Evolutionary conservation across 2,113 vertebrate species (phyloP), one percentile per base, ranked within the genome.

Genomic region (Vicugna pacos): DNA sequence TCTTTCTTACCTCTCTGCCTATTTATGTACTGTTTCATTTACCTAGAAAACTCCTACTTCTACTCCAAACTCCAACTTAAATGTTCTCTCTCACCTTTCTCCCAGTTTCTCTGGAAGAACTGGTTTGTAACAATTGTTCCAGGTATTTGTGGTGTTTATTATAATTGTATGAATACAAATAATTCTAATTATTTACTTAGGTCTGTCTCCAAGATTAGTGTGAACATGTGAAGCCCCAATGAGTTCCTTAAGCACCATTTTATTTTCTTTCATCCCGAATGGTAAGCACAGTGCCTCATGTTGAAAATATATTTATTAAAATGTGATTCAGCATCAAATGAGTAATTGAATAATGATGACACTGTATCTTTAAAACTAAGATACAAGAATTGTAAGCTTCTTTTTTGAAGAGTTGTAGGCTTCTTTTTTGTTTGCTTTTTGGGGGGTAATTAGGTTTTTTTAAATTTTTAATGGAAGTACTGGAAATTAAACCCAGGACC

Each of bases 261-360:
- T 81, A 80, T 82, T 75, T 93, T 58, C 48, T 83, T 86, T 94
- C 7, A 92, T 54, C n/a, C 30, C 26, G 77, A 95, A 58, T 93
- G 46, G 38, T 65, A 95, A 79, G 24, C 35, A 35, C 24, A 76
- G 22, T 95, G 35, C 20, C 32, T 89, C 8, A 0, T 69, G 10
- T 48, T 84, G 62, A 94, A 73, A 91, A 85, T 91, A 6, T 72
- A 48, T 73, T 92, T 90, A 42, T 81, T 81, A 70, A 90, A 86
- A 89, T 75, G 60, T 76, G 46, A 73, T 58, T 92, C 35, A 54
- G 8, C 19, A 50, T 50, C 67, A 81, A 91, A 65, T 46, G 32
- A 80, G 54, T 80, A 73, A 52, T 54, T 54, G 72, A 91, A 69
- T 89, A 82, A 77, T 73, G 22, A 75, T 69, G 42, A 28, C 16